Conservation (phyloP, 2,797 vertebrate genomes). For the Astyanax mexicanus region DNA sequence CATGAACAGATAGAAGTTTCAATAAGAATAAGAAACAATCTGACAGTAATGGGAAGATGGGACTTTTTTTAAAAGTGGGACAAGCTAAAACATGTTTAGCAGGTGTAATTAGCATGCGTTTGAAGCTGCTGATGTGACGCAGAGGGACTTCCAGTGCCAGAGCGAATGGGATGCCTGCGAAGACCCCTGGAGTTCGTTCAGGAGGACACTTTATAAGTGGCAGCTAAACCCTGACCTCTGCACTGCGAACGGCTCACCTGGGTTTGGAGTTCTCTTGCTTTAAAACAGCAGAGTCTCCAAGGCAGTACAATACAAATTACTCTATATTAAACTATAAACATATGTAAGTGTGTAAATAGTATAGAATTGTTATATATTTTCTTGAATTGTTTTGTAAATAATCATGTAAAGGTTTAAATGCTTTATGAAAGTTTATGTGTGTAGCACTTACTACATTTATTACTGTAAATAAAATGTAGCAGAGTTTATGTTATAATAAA, state of each 20-base stretch:
- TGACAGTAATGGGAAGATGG: background rate
- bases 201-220: slow-evolving; percentile 71
- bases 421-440: slow-evolving; percentile 65
- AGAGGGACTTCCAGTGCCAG: slow-evolving; percentile 48
- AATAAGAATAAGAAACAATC: background rate
- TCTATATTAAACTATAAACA: slow-evolving; percentile 61
- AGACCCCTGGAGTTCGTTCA: slow-evolving; percentile 58
- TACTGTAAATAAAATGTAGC: slow-evolving; percentile 74
- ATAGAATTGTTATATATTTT: slow-evolving; percentile 69
- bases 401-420: slow-evolving; percentile 60
- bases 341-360: slow-evolving; percentile 74
- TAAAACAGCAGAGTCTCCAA: slow-evolving; percentile 15
- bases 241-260: slow-evolving; percentile 47
- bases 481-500: slow-evolving; percentile 36
- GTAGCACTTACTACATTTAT: slow-evolving; percentile 59
- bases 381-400: slow-evolving; percentile 66
- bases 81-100: slow-evolving; percentile 27
- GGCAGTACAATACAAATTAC: slow-evolving; percentile 38
- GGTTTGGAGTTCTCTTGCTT: slow-evolving; percentile 22
- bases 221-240: slow-evolving; percentile 75
- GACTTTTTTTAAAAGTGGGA: slow-evolving; percentile 3
- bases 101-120: slow-evolving; percentile 40
- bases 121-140: slow-evolving; percentile 33
- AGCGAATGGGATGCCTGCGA: slow-evolving; percentile 40
- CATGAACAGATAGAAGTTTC: background rate